A percentile compares a stretch with the other conserved stretches of the same genome.
Evolutionary conservation across 2,113 vertebrate genomes (phyloP).

Genomic region (Vulpes lagopus): DNA sequence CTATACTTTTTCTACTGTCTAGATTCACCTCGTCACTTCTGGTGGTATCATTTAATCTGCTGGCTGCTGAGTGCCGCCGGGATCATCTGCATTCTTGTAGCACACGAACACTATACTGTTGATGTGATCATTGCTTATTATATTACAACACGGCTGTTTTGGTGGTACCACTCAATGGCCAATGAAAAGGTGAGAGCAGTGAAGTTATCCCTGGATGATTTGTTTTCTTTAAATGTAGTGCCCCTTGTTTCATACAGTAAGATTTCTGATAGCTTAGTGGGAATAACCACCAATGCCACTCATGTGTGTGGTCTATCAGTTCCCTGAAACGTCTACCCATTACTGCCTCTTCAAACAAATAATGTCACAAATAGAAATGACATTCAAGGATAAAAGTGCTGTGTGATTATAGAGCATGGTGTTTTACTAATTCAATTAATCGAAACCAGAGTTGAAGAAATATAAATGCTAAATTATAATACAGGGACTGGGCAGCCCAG

Average conservation of each 20-base stretch:
- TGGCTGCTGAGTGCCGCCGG: constrained; percentile 96
- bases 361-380: background rate
- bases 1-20: background rate
- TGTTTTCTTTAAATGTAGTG: background rate
- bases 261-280: background rate
- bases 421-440: background rate
- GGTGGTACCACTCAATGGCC: constrained; percentile 99
- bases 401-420: background rate
- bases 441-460: background rate
- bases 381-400: background rate
- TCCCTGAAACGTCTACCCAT: background rate
- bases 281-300: background rate
- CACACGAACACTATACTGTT: constrained; percentile 97
- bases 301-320: background rate
- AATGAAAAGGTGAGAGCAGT: constrained; percentile 93
- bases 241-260: background rate
- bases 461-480: background rate
- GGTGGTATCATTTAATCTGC: constrained; percentile 98
- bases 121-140: constrained; percentile 97
- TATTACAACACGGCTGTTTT: constrained; percentile 97
- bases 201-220: background rate
- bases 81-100: constrained; percentile 95
- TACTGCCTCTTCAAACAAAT: background rate
- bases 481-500: too few relatives aligned
- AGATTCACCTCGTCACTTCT: constrained; percentile 98